phyloP scores from a whole-genome alignment of 2,888 invertebrate species.

The Spilosoma lubricipeda region DNA sequence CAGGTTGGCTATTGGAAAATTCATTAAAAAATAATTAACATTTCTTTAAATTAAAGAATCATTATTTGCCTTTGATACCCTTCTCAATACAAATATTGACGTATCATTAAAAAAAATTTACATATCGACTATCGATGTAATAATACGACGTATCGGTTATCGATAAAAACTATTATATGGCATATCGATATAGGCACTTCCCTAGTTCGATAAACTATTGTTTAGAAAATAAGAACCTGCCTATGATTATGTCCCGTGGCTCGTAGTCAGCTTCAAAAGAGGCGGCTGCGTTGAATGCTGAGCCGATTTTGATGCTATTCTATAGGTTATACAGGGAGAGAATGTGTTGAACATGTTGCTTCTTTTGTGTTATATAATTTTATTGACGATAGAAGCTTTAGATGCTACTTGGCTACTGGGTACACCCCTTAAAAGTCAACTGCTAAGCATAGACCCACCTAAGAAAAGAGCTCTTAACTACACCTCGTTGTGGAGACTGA shows the following conservation, averaged over 20 bases:
- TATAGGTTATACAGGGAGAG: slow-evolving; percentile 35
- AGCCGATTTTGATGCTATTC: slow-evolving; percentile 32
- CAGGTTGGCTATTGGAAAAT: neutral
- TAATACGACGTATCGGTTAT: neutral
- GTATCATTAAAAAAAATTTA: too few species aligned
- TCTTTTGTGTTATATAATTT: slow-evolving; percentile 15
- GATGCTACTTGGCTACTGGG: neutral
- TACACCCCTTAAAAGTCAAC: neutral
- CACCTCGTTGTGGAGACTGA: too few species aligned
- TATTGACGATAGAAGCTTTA: slow-evolving; percentile 9
- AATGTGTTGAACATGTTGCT: slow-evolving; percentile 22
- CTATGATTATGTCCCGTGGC: slow-evolving; percentile 9
- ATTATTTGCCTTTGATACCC: neutral
- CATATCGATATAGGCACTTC: neutral
- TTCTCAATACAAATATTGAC: too few species aligned
- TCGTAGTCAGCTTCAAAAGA: slow-evolving; percentile 19
- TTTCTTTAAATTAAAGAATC: neutral
- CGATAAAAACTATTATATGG: neutral
- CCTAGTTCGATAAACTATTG: neutral
- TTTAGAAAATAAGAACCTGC: neutral
- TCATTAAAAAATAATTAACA: neutral
- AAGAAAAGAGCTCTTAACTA: too few species aligned
- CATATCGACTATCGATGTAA: neutral
- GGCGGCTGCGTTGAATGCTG: slow-evolving; percentile 25
- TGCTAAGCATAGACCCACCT: too few species aligned